A percentile compares a stretch with the other conserved stretches of the same genome.
phyloP scores from a whole-genome alignment of 2,888 invertebrate genomes.

The Lycaena phlaeas region DNA sequence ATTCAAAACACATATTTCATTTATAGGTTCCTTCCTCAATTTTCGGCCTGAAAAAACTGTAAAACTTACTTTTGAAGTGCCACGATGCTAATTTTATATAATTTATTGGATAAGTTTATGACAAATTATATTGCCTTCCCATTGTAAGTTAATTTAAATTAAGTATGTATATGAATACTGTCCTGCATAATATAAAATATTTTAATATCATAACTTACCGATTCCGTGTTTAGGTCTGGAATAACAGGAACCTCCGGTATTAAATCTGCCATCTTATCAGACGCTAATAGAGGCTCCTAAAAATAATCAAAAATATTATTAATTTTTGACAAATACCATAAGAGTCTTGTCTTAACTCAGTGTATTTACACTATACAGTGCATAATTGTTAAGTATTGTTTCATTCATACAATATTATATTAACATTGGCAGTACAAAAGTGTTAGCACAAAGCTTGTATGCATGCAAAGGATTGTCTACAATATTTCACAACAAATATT shows the following conservation, averaged over 20 bases:
- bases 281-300: slow-evolving; percentile 45
- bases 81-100: too few relatives aligned
- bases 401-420: not conserved
- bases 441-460: slow-evolving; percentile 45
- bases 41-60: too few relatives aligned
- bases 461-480: slow-evolving; percentile 21
- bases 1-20: too few relatives aligned
- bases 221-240: slow-evolving; percentile 55
- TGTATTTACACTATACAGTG: not conserved
- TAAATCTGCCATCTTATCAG: slow-evolving; percentile 57
- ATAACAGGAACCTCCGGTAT: slow-evolving; percentile 58
- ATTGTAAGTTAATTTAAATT: too few relatives aligned
- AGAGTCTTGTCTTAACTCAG: not conserved
- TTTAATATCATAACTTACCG: too few relatives aligned
- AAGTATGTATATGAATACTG: too few relatives aligned
- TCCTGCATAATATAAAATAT: too few relatives aligned
- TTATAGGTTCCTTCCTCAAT: too few relatives aligned
- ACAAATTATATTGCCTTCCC: too few relatives aligned
- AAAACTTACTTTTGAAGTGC: too few relatives aligned
- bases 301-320: slow-evolving; percentile 22
- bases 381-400: not conserved
- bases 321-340: not conserved
- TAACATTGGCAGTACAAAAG: too few relatives aligned
- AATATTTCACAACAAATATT: slow-evolving; percentile 28
- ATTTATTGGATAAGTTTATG: too few relatives aligned